A percentile compares a stretch with the other conserved stretches of the same genome.
Conservation (phyloP, 2,113 vertebrate species). For the Acanthochromis polyacanthus region DNA sequence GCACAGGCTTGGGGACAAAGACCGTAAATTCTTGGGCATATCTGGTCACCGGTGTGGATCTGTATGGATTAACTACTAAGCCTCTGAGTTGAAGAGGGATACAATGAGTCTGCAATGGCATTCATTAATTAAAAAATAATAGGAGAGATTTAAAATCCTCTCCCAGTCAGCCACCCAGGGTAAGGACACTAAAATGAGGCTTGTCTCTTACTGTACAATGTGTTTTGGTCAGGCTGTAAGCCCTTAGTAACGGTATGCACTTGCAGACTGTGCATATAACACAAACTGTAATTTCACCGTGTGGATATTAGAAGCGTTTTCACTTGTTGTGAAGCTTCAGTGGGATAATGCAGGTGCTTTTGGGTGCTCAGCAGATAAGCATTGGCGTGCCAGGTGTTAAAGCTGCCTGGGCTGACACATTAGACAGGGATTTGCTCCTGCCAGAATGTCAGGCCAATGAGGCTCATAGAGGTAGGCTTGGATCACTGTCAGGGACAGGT, state of each 20-base stretch:
- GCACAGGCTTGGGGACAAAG: not conserved
- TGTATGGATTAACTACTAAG: not conserved
- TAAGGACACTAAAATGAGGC: not conserved
- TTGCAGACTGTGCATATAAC: conserved; percentile 18
- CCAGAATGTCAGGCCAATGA: conserved; percentile 78
- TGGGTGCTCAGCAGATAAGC: conserved; percentile 78
- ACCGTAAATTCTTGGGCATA: not conserved
- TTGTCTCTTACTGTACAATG: not conserved
- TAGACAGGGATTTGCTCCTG: conserved; percentile 81
- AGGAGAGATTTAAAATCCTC: conserved; percentile 11
- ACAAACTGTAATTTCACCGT: conserved; percentile 47
- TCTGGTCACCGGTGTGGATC: conserved; percentile 6
- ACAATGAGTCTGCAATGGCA: not conserved
- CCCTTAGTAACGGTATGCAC: conserved; percentile 12
- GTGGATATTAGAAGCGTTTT: conserved; percentile 61
- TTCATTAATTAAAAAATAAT: conserved; percentile 4
- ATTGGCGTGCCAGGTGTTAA: conserved; percentile 70
- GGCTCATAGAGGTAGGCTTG: conserved; percentile 72
- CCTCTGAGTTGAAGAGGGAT: not conserved
- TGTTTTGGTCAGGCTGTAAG: conserved; percentile 30
- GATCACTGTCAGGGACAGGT: conserved; percentile 82
- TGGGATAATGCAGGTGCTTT: conserved; percentile 70
- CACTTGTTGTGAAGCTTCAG: conserved; percentile 62
- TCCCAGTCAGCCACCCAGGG: not conserved
- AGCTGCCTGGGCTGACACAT: conserved; percentile 77